A percentile compares a stretch with the other conserved stretches of the same genome.
Evolutionary conservation across 2,888 invertebrate genomes (phyloP).

Genomic region (Tetranychus truncatus): DNA sequence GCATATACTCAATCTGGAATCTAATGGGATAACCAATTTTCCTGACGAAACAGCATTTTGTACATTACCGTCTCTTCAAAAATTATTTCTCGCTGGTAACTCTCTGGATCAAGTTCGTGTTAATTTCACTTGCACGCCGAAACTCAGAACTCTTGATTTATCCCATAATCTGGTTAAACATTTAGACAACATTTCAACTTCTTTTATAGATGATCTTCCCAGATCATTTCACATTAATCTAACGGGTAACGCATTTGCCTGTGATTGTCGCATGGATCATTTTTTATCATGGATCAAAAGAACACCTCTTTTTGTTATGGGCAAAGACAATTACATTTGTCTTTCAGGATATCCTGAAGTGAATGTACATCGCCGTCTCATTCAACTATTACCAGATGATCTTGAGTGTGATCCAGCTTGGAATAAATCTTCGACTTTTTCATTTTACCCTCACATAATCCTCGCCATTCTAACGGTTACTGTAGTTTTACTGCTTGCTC

Average conservation of each 20-base stretch:
- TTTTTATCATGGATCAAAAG: slow-evolving; percentile 46
- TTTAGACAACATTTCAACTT: slow-evolving; percentile 35
- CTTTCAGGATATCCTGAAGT: slow-evolving; percentile 29
- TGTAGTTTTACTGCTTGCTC: neutral
- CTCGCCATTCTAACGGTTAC: neutral
- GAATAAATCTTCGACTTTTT: neutral
- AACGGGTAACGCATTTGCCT: slow-evolving; percentile 48
- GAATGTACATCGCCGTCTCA: slow-evolving; percentile 28
- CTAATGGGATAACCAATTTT: slow-evolving; percentile 51
- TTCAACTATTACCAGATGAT: slow-evolving; percentile 24
- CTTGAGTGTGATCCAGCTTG: slow-evolving; percentile 26
- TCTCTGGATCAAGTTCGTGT: slow-evolving; percentile 40
- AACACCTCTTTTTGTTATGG: slow-evolving; percentile 44
- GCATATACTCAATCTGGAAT: slow-evolving; percentile 52
- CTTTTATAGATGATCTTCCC: slow-evolving; percentile 42
- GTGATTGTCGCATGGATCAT: slow-evolving; percentile 41
- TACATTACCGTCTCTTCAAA: slow-evolving; percentile 45
- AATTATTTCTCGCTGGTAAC: slow-evolving; percentile 48
- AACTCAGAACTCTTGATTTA: slow-evolving; percentile 48
- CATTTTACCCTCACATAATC: neutral
- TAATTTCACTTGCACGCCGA: slow-evolving; percentile 46
- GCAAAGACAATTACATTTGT: slow-evolving; percentile 42
- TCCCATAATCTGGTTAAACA: slow-evolving; percentile 46
- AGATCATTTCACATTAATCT: slow-evolving; percentile 43
- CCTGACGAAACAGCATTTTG: slow-evolving; percentile 48